phyloP scores from a whole-genome alignment of 2,797 vertebrate species.

The Xenentodon cancila region DNA sequence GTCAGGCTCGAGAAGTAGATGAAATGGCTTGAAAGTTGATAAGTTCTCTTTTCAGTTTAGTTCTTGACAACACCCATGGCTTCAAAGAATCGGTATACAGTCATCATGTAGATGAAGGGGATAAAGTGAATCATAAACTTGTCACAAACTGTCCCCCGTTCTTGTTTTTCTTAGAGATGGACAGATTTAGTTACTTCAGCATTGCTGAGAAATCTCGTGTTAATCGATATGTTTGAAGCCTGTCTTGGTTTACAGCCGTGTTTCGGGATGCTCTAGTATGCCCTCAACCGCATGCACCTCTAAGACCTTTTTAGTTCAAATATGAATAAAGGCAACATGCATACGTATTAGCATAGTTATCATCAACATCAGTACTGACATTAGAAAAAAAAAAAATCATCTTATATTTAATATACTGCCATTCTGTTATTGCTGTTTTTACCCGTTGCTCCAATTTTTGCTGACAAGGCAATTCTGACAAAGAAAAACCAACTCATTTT shows the following conservation, averaged over 20 bases:
- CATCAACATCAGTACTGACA: too few relatives aligned
- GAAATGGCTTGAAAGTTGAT: conserved; percentile 21
- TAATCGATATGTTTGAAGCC: neutral
- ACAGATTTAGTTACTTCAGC: neutral
- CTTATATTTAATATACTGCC: too few relatives aligned
- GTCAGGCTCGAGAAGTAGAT: conserved; percentile 3
- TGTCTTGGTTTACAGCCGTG: neutral
- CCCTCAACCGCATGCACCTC: too few relatives aligned
- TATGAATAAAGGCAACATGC: too few relatives aligned
- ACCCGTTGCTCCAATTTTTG: too few relatives aligned
- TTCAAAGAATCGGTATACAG: conserved; percentile 34
- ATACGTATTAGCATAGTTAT: too few relatives aligned
- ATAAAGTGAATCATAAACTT: conserved; percentile 19
- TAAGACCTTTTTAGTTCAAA: too few relatives aligned
- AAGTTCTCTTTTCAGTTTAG: conserved; percentile 19
- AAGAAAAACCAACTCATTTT: too few relatives aligned
- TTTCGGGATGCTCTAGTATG: too few relatives aligned
- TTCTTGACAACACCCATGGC: conserved; percentile 18
- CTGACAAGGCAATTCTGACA: too few relatives aligned
- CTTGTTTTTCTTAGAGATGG: neutral
- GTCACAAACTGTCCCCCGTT: neutral
- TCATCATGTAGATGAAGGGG: conserved; percentile 25
- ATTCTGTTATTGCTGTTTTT: too few relatives aligned
- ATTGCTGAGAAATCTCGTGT: neutral
- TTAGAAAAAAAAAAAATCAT: too few relatives aligned